Base-by-base conservation (phyloP, 2,113 vertebrate species). In the Gulo gulo region DNA sequence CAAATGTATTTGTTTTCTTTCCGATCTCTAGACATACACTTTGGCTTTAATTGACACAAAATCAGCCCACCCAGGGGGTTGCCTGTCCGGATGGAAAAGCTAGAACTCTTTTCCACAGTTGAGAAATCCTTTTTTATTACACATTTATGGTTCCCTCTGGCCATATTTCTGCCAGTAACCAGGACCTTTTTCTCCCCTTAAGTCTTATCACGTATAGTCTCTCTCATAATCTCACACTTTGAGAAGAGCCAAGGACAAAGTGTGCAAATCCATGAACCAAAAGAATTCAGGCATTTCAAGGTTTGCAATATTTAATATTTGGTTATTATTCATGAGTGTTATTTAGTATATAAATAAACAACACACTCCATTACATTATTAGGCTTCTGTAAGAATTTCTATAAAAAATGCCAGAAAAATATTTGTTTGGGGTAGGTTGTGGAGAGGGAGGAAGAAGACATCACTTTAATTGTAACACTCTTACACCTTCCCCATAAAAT, bases 131-230 rank as follows among this genome's bases (percentile, higher is more conserved):
- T 95, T 95, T 81, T 89, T 76, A 94, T 95, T 97, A 92, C 42
- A 83, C 42, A 83, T 61, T 91, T 86, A 83, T 83, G 82, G 76
- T 55, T 97, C 84, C 94, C 74, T 87, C 55, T 18, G 18, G 92
- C 83, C 87, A 87, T 96, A 80, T 89, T 97, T 96, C 95, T 96
- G 63, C 73, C 76, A 83, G 61, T 85, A 89, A 96, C 79, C 10
- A 86, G 82, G 59, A 91, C 73, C 42, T 96, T 96, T 90, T 94
- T 81, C 93, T 96, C 52, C 50, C 39, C 39, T 69, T 85, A 57
- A 47, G 45, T 97, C 93, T 95, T 95, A 94, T 95, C 95, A 97
- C 76, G 87, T 91, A 74, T 97, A 93, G 67, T 95, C 73, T 91
- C 61, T 97, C 67, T 94, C 71, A 76, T 63, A 95, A 94, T 90